A percentile compares a stretch with the other conserved stretches of the same genome.
Evolutionary conservation across 1,140 invertebrate species (phyloP).

Genomic region (Olivierus martensii): DNA sequence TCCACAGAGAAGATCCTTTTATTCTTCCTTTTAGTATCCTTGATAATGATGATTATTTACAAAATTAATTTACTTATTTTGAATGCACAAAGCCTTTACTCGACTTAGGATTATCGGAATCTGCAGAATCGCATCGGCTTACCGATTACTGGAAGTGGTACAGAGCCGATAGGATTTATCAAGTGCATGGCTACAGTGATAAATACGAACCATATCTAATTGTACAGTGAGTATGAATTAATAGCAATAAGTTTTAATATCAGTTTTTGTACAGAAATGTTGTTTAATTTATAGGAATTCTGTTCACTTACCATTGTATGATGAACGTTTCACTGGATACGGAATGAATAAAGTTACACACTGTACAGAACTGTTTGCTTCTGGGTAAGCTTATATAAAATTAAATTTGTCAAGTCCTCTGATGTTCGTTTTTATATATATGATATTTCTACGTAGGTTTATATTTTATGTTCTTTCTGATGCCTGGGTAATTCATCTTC

Average conservation of each 20-base stretch:
- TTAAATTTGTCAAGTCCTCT: too few species aligned
- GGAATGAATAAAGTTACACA: constrained; percentile 27
- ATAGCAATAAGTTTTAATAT: neutral
- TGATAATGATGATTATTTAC: neutral
- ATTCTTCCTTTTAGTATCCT: constrained; percentile 22
- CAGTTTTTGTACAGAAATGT: neutral
- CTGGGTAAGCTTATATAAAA: constrained; percentile 12
- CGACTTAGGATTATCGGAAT: constrained; percentile 18
- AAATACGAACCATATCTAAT: constrained; percentile 25
- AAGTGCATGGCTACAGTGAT: constrained; percentile 19
- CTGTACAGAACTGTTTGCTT: constrained; percentile 23
- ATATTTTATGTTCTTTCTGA: constrained; percentile 21
- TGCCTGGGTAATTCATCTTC: constrained; percentile 22
- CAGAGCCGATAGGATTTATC: constrained; percentile 19
- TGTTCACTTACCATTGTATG: constrained; percentile 16
- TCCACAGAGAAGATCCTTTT: constrained; percentile 22
- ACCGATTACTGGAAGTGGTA: constrained; percentile 28
- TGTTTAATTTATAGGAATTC: constrained; percentile 18
- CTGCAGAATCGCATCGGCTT: constrained; percentile 22
- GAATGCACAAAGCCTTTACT: neutral
- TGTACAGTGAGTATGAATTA: constrained; percentile 15
- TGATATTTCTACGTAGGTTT: constrained; percentile 9
- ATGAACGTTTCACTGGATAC: constrained; percentile 23
- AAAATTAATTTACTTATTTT: neutral
- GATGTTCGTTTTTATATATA: too few species aligned